Conservation (phyloP, 2,888 invertebrate species). For the Phortica magna region DNA sequence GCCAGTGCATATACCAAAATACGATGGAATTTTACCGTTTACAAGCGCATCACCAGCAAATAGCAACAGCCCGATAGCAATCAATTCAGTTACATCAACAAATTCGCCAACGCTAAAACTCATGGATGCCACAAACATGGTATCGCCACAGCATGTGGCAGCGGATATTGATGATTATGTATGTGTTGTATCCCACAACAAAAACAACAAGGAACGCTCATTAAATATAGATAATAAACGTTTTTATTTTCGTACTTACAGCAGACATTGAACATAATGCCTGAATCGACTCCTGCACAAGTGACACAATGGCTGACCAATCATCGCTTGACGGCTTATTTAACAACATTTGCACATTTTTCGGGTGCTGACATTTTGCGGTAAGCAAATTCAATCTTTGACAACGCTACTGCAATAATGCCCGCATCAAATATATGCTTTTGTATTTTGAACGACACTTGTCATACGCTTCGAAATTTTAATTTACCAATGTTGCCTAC, state of each 20-base stretch:
- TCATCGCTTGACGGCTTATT: constrained; percentile 88
- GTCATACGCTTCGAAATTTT: no score
- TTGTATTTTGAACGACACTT: not conserved
- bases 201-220: constrained; percentile 11
- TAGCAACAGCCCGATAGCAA: constrained; percentile 76
- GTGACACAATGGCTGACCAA: constrained; percentile 88
- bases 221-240: no score
- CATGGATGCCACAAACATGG: constrained; percentile 76
- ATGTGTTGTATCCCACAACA: constrained; percentile 48
- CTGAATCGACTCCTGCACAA: constrained; percentile 85
- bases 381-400: constrained; percentile 60
- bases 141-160: constrained; percentile 74
- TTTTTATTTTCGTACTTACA: not conserved
- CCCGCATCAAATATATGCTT: no score
- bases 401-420: not conserved
- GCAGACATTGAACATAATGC: constrained; percentile 81
- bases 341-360: constrained; percentile 89
- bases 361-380: constrained; percentile 93
- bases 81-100: constrained; percentile 78
- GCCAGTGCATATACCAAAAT: constrained; percentile 77
- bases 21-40: constrained; percentile 76
- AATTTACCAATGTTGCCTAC: not conserved
- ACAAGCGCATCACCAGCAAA: constrained; percentile 71
- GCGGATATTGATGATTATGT: constrained; percentile 76
- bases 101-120: constrained; percentile 77